Base-by-base conservation (phyloP, 2,797 vertebrate genomes). In the Podargus strigoides region DNA sequence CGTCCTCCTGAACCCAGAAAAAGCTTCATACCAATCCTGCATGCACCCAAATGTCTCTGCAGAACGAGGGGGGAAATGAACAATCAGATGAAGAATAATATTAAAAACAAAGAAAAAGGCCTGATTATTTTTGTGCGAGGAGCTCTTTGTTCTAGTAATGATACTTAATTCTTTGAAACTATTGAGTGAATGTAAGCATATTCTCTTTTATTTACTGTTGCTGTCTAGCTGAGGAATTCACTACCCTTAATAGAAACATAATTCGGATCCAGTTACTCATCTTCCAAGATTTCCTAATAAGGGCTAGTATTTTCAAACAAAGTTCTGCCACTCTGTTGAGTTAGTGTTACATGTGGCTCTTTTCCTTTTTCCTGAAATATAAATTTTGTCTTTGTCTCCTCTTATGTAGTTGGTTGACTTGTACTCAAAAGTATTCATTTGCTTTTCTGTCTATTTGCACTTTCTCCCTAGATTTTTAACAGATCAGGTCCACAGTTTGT, bases 251-350 rank as follows among this genome's bases (percentile, higher is more conserved):
- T 95, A 97, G 97, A 96, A 97, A 96, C 95, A 95, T 82, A 84
- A 77, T 91, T 96, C 80, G 68, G 66, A 94, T 89, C 91, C 93
- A 95, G 93, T 89, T 97, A 87, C 95, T 97, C 97, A 84, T 97
- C 96, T 97, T 96, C 96, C 94, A 96, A 97, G 96, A 98, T 98
- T 96, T 79, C 97, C 98, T 97, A 98, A 98, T 98, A 98, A 98
- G 98, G 98, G 83, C 78, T 96, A 89, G 87, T 95, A 95, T 96
- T 97, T 97, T 95, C 94, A 97, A 97, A 97, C 96, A 96, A 78
- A 96, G 53, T 68, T 67, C 86, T n/a, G 27, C 62, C 11, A 73
- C 83, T 95, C 75, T 94, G 72, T 73, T 96, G 91, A 93, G 93
- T 88, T 88, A 76, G 34, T 87, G 78, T 87, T 91, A 91, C 68